Percentiles rank a stretch among this genome's conserved stretches.
Conservation (phyloP, 2,888 invertebrate species). For the Trypoxylon attenuatum region DNA sequence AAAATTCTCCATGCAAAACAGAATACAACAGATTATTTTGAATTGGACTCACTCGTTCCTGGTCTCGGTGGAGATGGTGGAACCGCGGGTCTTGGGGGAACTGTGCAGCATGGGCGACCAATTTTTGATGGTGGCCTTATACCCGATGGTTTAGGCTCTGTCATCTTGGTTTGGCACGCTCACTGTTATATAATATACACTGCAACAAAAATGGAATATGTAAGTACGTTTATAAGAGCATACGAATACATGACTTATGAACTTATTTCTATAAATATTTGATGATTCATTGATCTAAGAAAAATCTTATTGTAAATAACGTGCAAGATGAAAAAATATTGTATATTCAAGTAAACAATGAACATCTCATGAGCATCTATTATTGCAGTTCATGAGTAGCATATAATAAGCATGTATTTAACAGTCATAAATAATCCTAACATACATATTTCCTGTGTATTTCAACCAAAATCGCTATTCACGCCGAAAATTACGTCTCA, state of each 20-base stretch:
- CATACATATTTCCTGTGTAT: no score
- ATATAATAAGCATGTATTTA: no score
- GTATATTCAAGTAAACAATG: neutral
- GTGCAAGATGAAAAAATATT: no score
- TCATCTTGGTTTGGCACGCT: slow-evolving; percentile 52
- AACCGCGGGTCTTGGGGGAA: slow-evolving; percentile 81
- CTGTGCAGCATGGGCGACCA: slow-evolving; percentile 80
- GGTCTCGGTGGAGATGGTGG: slow-evolving; percentile 77
- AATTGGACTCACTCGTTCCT: slow-evolving; percentile 44
- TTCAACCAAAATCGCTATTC: no score
- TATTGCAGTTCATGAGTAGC: no score
- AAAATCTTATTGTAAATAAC: no score
- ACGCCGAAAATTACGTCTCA: neutral
- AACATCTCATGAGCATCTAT: neutral
- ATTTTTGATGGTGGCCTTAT: slow-evolving; percentile 82
- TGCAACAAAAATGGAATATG: slow-evolving; percentile 31
- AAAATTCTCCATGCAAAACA: neutral
- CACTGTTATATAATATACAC: slow-evolving; percentile 41
- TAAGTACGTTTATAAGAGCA: neutral
- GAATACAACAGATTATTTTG: neutral
- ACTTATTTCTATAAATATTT: no score
- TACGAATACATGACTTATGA: no score
- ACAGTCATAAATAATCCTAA: no score
- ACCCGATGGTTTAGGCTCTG: slow-evolving; percentile 78
- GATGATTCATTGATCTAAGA: no score